These are phyloP conservation scores for Grantiella picta DNA, from an alignment of 2,113 vertebrate genomes.

Conservation along the genomic window DNA sequence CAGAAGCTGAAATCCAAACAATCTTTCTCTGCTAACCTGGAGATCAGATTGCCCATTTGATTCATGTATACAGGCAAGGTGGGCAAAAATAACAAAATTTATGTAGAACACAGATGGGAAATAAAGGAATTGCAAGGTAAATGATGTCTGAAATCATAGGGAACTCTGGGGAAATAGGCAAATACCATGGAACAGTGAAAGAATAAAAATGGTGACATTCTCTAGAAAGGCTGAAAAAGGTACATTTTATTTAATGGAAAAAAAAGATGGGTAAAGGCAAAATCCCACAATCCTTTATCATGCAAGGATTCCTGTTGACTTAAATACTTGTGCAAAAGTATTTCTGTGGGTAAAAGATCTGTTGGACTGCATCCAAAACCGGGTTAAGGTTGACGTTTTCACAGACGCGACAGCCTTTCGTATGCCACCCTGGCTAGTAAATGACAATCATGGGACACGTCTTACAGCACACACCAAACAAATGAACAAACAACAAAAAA, in stretches of 20 bases:
- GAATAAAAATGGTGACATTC: not conserved
- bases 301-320: slow-evolving; percentile 29
- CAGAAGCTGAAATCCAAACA: not conserved
- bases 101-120: not conserved
- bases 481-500: not conserved
- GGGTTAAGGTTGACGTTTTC: slow-evolving; percentile 13
- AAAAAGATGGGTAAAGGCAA: slow-evolving; percentile 19
- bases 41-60: not conserved
- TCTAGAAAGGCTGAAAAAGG: not conserved
- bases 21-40: not conserved
- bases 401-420: not conserved
- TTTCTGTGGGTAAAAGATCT: slow-evolving; percentile 33
- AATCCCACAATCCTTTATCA: slow-evolving; percentile 25
- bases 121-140: not conserved
- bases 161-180: not conserved
- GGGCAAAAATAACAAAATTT: not conserved
- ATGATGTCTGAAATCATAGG: not conserved
- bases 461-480: not conserved
- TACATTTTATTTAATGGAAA: slow-evolving; percentile 12
- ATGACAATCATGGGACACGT: not conserved
- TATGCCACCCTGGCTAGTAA: not conserved
- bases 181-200: not conserved
- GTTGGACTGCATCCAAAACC: not conserved
- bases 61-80: not conserved
- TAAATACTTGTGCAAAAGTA: slow-evolving; percentile 23